Conservation (phyloP, 1,140 invertebrate genomes). For the Bombus ignitus region DNA sequence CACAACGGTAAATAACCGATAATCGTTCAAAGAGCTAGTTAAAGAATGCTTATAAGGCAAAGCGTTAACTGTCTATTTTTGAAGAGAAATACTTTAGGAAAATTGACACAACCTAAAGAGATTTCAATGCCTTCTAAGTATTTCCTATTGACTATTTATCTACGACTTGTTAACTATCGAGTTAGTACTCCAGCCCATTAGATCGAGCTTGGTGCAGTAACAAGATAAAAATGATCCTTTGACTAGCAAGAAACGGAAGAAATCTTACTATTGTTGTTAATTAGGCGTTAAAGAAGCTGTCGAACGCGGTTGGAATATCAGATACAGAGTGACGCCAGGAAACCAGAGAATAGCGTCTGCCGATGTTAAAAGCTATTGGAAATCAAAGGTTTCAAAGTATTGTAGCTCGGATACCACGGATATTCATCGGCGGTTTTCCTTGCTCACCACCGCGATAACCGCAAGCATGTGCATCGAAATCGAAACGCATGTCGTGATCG, state of each 20-base stretch:
- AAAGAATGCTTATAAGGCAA: neutral
- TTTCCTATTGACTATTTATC: neutral
- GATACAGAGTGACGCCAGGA: conserved; percentile 5
- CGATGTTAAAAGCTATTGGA: conserved; percentile 46
- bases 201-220: neutral
- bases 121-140: neutral
- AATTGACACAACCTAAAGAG: neutral
- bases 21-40: too few species aligned
- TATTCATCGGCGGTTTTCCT: conserved; percentile 31
- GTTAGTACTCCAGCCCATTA: neutral
- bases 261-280: neutral
- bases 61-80: neutral
- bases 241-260: neutral
- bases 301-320: conserved; percentile 3
- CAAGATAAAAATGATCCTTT: neutral
- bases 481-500: neutral
- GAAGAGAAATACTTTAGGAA: neutral
- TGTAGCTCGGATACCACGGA: neutral
- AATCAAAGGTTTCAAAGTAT: conserved; percentile 33
- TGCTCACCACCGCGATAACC: neutral
- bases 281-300: neutral
- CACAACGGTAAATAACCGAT: too few species aligned
- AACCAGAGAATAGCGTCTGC: conserved; percentile 1
- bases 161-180: neutral
- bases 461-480: conserved; percentile 25